Base-by-base conservation (phyloP, 2,888 invertebrate species). In the Lypha dubia region DNA sequence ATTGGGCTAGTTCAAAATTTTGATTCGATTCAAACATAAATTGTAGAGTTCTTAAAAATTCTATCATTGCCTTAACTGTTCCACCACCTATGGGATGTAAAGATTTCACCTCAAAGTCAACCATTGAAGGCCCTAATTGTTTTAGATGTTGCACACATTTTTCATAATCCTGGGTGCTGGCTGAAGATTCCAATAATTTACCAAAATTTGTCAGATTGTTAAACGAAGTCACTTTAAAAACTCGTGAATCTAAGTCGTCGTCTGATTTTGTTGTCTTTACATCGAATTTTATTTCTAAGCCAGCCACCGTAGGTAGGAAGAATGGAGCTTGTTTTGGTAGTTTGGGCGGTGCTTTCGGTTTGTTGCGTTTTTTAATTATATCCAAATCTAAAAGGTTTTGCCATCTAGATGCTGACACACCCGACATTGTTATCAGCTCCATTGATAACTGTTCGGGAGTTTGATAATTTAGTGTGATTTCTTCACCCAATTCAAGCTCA, bases 241-340 rank as follows among this genome's bases (percentile, higher is more conserved):
- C 88, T 89, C 94, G 94, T 7, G 94, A 94, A 1, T 89, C 88
- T 6, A 86, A 79, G 11, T 88, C 86, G 35, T 93, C 92, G 0
- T 92, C 91, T 4, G 73, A 20, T 11, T 79, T 65, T 3, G 44
- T 24, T 0, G 84, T 60, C 0, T 86, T 86, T 75, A 93, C 92
- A 90, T 96, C 97, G 91, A 99, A 99, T 90, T 96, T 95, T 7
- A 97, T 92, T 87, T 96, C 95, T 20, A 98, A 93, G 1, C 97
- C 96, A 0, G 97, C 94, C 76, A 98, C 94, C 0, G 98, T 98
- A 0, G 99, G 98, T 68, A 99, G 93, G 91, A 99, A 99, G 93
- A 99, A 99, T 0, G 99, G 99, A 0, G 98, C 99, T 0, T 96
- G 94, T 92, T 97, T 97, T 0, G 97, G 96, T 1, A 94, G 94